Base-by-base conservation (phyloP, 2,113 vertebrate species). In the Thomomys bottae region DNA sequence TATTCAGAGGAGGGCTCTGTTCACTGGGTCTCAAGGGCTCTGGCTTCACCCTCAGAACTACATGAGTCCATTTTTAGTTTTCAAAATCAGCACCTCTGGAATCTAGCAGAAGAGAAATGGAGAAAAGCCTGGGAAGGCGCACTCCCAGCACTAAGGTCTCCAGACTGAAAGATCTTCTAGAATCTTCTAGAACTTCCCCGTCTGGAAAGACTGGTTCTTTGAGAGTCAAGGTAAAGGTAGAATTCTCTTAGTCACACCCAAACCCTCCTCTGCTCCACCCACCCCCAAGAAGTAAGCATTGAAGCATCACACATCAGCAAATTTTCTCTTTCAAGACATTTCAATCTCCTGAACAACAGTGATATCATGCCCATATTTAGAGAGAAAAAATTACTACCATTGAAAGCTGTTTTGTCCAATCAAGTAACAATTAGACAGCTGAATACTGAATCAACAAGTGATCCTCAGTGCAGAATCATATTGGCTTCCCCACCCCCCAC, bases 131-230 rank as follows among this genome's bases (percentile, higher is more conserved):
- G 54, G n/a, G 78, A 64, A 24, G 32, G 23, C n/a, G 28, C n/a
- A 2, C 49, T 90, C 4, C 15, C 15, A 85, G 64, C 6, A 12
- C 38, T 15, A 18, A 30, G 15, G 68, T 49, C 45, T 79, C 59
- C 21, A 40, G 70, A 64, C 42, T 32, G 59, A 71, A 84, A 54
- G 20, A 2, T 54, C 72, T 91, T 75, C 78, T 34, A 49, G 75
- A 95, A 84, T 42, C 54, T 89, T 68, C 73, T 70, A 59, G 81
- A 93, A 88, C 80, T 28, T 38, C 85, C 75, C 73, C 21, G 15
- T 70, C 96, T 76, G 84, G 96, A 95, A 95, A 95, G 90, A 96
- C 96, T 66, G 95, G 96, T 93, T 92, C 34, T 36, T 68, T 63
- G 6, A 90, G 90, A 72, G 78, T 32, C 36, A 64, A 87, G 59